A percentile compares a stretch with the other conserved stretches of the same genome.
Evolutionary conservation across 2,797 vertebrate species (phyloP).

Genomic region (Hylomyscus alleni): DNA sequence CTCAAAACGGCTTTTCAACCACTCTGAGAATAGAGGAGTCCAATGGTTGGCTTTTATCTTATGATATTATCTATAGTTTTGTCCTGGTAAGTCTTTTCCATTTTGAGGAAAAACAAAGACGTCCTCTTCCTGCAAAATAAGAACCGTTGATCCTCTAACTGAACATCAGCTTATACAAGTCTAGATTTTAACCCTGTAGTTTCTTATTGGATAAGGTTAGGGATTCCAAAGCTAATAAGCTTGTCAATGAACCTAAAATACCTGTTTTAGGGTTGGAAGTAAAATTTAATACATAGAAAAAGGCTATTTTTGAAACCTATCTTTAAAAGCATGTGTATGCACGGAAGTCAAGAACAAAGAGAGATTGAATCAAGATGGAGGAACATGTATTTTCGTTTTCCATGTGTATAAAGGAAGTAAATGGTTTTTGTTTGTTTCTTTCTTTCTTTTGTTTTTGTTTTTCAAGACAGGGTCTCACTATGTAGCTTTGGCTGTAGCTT

Average conservation of each 20-base stretch:
- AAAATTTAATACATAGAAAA: constrained; percentile 39
- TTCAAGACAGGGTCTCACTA: neutral
- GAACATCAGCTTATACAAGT: constrained; percentile 20
- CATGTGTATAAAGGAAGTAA: neutral
- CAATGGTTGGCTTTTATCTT: neutral
- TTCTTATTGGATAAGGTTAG: constrained; percentile 57
- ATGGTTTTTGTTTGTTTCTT: neutral
- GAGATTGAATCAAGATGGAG: no score
- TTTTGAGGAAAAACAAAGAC: neutral
- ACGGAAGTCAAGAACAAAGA: neutral
- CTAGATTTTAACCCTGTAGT: constrained; percentile 71
- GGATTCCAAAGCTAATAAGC: constrained; percentile 75
- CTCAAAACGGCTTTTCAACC: constrained; percentile 65
- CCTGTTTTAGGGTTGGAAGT: constrained; percentile 47
- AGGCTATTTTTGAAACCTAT: neutral
- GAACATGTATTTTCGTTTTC: neutral
- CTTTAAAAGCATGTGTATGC: constrained; percentile 16
- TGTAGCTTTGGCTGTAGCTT: no score
- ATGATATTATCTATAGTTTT: constrained; percentile 50
- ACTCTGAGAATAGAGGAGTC: constrained; percentile 46
- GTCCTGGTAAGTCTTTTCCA: constrained; percentile 41
- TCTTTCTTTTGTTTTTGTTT: neutral
- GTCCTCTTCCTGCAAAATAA: constrained; percentile 36
- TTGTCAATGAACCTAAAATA: constrained; percentile 77
- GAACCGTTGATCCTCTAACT: constrained; percentile 11